Base-by-base conservation (phyloP, 53 echinoderm and acorn worm genomes). In the Actinopyga echinites region DNA sequence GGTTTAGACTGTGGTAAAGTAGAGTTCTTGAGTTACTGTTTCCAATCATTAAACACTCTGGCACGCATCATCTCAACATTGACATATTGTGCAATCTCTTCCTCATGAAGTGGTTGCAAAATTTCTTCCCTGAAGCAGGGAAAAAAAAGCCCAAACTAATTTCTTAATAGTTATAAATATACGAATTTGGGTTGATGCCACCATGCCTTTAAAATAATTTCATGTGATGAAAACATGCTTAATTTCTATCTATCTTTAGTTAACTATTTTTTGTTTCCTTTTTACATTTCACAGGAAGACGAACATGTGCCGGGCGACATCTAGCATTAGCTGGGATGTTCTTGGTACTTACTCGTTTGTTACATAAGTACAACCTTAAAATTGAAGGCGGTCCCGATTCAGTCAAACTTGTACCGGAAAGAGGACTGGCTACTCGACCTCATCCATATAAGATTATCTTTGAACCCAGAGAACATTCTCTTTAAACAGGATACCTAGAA, bases 371-470 rank as follows among this genome's bases (percentile, higher is more conserved):
- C 43, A 75, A 75, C 52, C 75, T 75, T 9, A 53, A 23, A 75
- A 30, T 54, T 13, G 43, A 75, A 49, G 75, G 75, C n/a, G 75
- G 75, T 2, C 75, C 52, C 15, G 75, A 75, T 15, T 5, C 52
- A 2, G 55, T 75, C 68, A 38, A 34, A 21, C 68, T 68, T 33
- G 35, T 15, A 3, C 68, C 68, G 21, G 68, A 68, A 38, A 68
- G 68, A 20, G 68, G 68, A 6, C 8, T 68, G 38, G 68, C 68
- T 30, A 68, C 68, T 2, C 68, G 68, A 32, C 68, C 68, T 21
- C 68, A 68, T 34, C 68, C 68, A 9, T 68, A 68, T n/a, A 68
- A 68, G 19, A 68, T 68, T 6, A 68, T 68, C 35, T 68, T 68
- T 68, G 68, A 68, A 35, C 68, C 68, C 40, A 30, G 68, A 68